phyloP scores from a whole-genome alignment of 2,113 vertebrate genomes.

The Pseudorectes ferrugineus region DNA sequence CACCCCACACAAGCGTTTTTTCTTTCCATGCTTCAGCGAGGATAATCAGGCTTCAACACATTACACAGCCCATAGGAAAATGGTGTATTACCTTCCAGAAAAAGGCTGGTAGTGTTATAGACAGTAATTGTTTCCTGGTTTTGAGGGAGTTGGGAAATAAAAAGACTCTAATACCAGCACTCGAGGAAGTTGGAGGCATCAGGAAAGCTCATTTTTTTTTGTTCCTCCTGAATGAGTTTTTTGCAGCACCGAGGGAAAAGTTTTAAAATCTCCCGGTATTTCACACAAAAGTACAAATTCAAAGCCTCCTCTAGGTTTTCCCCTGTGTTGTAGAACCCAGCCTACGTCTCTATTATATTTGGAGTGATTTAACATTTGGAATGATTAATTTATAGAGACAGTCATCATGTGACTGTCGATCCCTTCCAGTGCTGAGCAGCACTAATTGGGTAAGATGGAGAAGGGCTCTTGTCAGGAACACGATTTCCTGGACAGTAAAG shows the following conservation, averaged over 20 bases:
- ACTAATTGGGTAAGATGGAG: background rate
- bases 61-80: background rate
- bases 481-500: slow-evolving; percentile 10
- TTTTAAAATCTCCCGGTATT: background rate
- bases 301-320: background rate
- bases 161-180: background rate
- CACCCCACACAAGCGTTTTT: background rate
- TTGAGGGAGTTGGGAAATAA: background rate
- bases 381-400: background rate
- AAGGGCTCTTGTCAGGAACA: background rate
- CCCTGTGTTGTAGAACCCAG: background rate
- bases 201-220: background rate
- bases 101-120: background rate
- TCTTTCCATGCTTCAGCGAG: background rate
- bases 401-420: background rate
- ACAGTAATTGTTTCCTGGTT: background rate
- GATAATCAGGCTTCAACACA: background rate
- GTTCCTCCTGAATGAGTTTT: background rate
- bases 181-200: background rate
- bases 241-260: background rate
- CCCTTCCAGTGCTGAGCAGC: background rate
- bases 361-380: background rate
- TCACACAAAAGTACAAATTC: background rate
- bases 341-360: background rate
- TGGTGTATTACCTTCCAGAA: background rate